Percentiles rank a stretch among this genome's conserved stretches.
These are phyloP conservation scores for Acanthosepion esculentum DNA, from an alignment of 2,888 invertebrate species.

Conservation along the genomic window DNA sequence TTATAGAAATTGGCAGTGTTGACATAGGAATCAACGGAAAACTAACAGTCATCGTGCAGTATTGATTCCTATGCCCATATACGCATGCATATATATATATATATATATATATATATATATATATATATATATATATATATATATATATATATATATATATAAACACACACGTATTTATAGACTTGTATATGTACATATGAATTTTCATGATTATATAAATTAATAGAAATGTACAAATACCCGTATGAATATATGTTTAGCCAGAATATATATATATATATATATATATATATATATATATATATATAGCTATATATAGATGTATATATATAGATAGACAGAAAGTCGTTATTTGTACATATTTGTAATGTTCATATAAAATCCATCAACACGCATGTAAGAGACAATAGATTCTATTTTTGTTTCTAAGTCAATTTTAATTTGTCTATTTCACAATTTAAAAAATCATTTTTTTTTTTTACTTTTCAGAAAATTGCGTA, in stretches of 20 bases:
- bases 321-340: not conserved
- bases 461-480: no score
- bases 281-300: not conserved
- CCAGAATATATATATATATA: slow-evolving; percentile 14
- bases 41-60: no score
- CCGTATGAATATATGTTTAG: not conserved
- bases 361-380: not conserved
- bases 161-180: not conserved
- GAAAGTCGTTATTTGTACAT: not conserved
- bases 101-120: slow-evolving; percentile 41
- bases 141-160: not conserved
- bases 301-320: not conserved
- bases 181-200: not conserved
- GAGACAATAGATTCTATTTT: no score
- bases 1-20: no score
- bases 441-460: no score
- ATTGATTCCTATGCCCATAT: not conserved
- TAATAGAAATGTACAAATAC: no score
- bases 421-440: no score
- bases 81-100: not conserved
- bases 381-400: no score
- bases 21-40: no score
- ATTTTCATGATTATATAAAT: not conserved
- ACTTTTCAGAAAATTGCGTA: no score
- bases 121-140: slow-evolving; percentile 24